These are phyloP conservation scores for Meganola albula DNA, from an alignment of 2,888 invertebrate genomes.

Conservation along the genomic window DNA sequence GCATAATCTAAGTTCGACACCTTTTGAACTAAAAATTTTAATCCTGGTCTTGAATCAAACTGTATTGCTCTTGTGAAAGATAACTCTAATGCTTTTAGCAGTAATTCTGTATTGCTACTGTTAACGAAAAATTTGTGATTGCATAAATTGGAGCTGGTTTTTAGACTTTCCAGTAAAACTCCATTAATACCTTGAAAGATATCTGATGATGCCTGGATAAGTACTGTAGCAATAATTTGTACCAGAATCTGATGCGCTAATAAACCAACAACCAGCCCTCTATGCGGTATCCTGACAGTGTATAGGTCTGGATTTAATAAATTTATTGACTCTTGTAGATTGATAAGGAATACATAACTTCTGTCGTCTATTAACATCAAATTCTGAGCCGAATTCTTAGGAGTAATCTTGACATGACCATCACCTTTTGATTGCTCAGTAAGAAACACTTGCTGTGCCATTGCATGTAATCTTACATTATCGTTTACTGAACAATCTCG, in stretches of 20 bases:
- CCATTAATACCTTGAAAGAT: conserved; percentile 80
- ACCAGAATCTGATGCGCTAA: conserved; percentile 94
- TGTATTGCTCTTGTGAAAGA: conserved; percentile 90
- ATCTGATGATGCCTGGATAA: conserved; percentile 85
- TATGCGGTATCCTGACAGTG: conserved; percentile 90
- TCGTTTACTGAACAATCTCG: conserved; percentile 91
- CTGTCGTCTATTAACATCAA: conserved; percentile 85
- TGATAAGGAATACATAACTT: conserved; percentile 92
- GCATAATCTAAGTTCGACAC: conserved; percentile 91
- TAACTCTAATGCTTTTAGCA: conserved; percentile 87
- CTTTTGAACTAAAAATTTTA: conserved; percentile 96
- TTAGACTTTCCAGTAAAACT: conserved; percentile 74
- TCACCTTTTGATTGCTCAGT: conserved; percentile 72
- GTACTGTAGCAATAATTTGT: conserved; percentile 91
- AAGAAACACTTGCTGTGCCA: conserved; percentile 93
- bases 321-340: conserved; percentile 84
- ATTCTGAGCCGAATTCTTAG: conserved; percentile 60
- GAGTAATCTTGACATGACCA: conserved; percentile 47
- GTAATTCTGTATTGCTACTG: conserved; percentile 80
- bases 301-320: conserved; percentile 86
- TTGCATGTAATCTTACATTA: conserved; percentile 88
- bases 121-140: conserved; percentile 73
- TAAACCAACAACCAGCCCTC: conserved; percentile 91
- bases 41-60: conserved; percentile 93
- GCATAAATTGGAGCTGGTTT: conserved; percentile 62